phyloP scores from a whole-genome alignment of 2,888 invertebrate genomes.

The Pardosa pseudoannulata region DNA sequence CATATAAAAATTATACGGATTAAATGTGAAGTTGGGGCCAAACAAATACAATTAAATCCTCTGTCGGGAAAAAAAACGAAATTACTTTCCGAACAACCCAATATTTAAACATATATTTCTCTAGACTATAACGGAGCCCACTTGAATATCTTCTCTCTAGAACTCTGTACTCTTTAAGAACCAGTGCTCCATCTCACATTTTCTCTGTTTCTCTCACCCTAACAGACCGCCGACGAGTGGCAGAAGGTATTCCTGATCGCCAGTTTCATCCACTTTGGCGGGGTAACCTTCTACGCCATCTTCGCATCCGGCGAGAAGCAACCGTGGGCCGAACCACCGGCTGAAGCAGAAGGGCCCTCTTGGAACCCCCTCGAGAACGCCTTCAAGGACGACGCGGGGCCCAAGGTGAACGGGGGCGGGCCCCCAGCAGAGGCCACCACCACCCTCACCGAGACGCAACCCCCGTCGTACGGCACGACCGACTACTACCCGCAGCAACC shows the following conservation, averaged over 20 bases:
- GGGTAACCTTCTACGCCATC: slow-evolving; percentile 96
- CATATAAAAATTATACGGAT: too few relatives aligned
- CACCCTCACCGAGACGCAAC: slow-evolving; percentile 30
- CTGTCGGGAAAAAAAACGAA: too few relatives aligned
- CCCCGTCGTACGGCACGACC: slow-evolving; percentile 61
- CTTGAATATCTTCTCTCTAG: too few relatives aligned
- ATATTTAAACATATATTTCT: too few relatives aligned
- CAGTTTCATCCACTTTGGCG: slow-evolving; percentile 94
- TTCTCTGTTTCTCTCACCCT: too few relatives aligned
- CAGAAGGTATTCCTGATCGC: slow-evolving; percentile 95
- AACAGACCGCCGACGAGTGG: slow-evolving; percentile 84
- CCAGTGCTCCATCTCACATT: too few relatives aligned
- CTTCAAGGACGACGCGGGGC: slow-evolving; percentile 78
- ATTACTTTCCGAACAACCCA: too few relatives aligned
- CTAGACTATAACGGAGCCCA: too few relatives aligned
- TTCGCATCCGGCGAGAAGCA: slow-evolving; percentile 99
- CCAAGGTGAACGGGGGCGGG: slow-evolving; percentile 38
- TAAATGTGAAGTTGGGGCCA: too few relatives aligned
- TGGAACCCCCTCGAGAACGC: slow-evolving; percentile 80
- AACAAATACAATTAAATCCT: too few relatives aligned
- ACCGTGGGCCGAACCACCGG: slow-evolving; percentile 93
- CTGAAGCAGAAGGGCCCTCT: slow-evolving; percentile 61
- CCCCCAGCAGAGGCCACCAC: slow-evolving; percentile 36
- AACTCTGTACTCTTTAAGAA: too few relatives aligned
- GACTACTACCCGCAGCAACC: slow-evolving; percentile 52